Base-by-base conservation (phyloP, 1,140 invertebrate genomes). In the Rhynchophorus ferrugineus region DNA sequence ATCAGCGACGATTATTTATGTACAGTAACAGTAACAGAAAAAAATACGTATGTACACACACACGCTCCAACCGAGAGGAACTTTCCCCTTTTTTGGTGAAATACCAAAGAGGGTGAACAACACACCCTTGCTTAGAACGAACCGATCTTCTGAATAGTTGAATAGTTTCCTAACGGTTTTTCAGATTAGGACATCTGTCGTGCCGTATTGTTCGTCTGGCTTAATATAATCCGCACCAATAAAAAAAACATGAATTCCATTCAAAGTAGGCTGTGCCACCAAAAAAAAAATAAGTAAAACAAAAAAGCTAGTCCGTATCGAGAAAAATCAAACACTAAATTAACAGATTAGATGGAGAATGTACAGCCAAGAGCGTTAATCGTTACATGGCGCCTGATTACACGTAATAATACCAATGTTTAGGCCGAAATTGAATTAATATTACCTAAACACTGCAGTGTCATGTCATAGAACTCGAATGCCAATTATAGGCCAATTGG, bases 401-500 rank as follows among this genome's bases (percentile, higher is more conserved):
- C 11, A 29, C 24, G 24, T 58, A 58, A 56, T 58, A 58, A 57
- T 52, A 52, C 46, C 36, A 61, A 57, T 59, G 55, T 61, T 59
- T 59, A 46, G 45, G 44, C 42, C 45, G 34, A 62, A 58, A 55
- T 34, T 29, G 58, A 57, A 64, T 64, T 61, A 62, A 61, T 61
- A 62, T 64, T 62, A 56, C 58, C 62, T 61, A 62, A 63, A 64
- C 61, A 61, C 48, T 50, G 50, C 51, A 56, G 59, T 64, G 61
- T 65, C 60, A 61, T 65, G 62, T 65, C 59, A 63, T 60, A 61
- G 58, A 63, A 61, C 59, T 56, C 58, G 60, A 65, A 60, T 60
- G 58, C 59, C 64, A 66, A 66, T 66, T 66, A 66, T 65, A 62
- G 64, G 56, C 60, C 63, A 66, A 64, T 66, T 66, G 64, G 55